Evolutionary conservation across 2,113 vertebrate species (phyloP), one percentile per base, ranked within the genome.

Genomic region (Corythoichthys intestinalis): DNA sequence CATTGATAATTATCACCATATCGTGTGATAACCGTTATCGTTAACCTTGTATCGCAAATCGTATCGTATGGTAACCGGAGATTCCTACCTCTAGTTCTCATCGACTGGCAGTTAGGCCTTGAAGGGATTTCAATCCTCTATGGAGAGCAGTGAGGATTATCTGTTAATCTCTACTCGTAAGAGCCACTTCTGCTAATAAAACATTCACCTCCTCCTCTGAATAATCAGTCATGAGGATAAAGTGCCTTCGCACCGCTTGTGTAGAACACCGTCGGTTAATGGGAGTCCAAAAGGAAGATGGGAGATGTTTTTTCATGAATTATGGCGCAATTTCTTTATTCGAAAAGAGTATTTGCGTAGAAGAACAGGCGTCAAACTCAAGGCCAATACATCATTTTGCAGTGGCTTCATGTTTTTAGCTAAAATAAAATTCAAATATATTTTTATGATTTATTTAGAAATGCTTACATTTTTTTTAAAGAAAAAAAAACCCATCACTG

Each of bases 81-180:
- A 28, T 28, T 28, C 20, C 20, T 28, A 28, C 20, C 20, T 28
- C 20, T 28, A 28, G 20, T 28, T 78, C 69, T 71, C 72, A 67
- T 69, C 57, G 63, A 67, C 35, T 78, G 76, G 72, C 63, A 70
- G 72, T 66, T 60, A 70, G 62, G 71, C 66, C 85, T 78, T 71
- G 47, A 49, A 64, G 77, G 71, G 74, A 89, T 87, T 86, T 75
- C 79, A 82, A 86, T 88, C 85, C 77, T 71, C 80, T 69, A 65
- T 10, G 65, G 74, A 69, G 71, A 75, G 72, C 65, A 52, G 65
- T 20, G 53, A 68, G 84, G 84, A 86, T 89, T 89, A 76, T 88
- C 84, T 77, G 71, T 75, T 79, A 83, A 85, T 72, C 73, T 71
- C 44, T 59, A 56, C 53, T 74, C 74, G 70, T 35, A 68, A 86